phyloP scores from a whole-genome alignment of 1,140 invertebrate species.

The Wasmannia auropunctata region DNA sequence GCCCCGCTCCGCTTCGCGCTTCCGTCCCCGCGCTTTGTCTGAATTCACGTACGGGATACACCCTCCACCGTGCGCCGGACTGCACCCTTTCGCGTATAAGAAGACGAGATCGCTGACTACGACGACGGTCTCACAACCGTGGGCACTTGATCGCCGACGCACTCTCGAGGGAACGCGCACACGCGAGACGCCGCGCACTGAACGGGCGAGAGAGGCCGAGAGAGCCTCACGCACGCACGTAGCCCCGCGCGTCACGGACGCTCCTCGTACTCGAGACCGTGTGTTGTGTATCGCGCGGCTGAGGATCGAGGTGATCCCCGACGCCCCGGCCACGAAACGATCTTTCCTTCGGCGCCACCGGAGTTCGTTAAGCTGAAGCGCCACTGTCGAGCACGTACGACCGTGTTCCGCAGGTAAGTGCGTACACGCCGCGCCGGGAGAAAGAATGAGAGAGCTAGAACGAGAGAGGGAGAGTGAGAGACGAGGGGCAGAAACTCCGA shows the following conservation, averaged over 20 bases:
- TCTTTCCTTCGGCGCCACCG: constrained; percentile 51
- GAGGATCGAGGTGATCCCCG: constrained; percentile 49
- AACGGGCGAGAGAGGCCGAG: not conserved
- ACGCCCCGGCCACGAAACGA: constrained; percentile 32
- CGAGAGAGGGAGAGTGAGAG: constrained; percentile 45
- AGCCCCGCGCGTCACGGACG: constrained; percentile 17
- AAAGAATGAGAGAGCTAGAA: constrained; percentile 38
- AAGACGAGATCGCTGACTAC: not conserved
- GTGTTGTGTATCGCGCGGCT: constrained; percentile 47
- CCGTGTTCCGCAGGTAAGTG: constrained; percentile 74
- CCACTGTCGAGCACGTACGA: constrained; percentile 73
- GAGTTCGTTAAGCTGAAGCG: constrained; percentile 64
- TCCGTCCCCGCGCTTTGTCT: not conserved
- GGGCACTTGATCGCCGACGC: not conserved
- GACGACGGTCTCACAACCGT: not conserved
- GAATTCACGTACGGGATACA: not conserved
- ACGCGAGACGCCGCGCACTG: not conserved
- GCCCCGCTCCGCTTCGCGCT: not conserved
- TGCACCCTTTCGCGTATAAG: not conserved
- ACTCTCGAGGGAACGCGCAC: not conserved
- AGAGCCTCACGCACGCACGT: constrained; percentile 1
- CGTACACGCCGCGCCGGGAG: constrained; percentile 45
- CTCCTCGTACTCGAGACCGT: constrained; percentile 32
- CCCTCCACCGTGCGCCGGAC: not conserved
- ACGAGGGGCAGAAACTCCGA: constrained; percentile 20